Base-by-base conservation (phyloP, 1,140 invertebrate genomes). In the Drosophila tristis region DNA sequence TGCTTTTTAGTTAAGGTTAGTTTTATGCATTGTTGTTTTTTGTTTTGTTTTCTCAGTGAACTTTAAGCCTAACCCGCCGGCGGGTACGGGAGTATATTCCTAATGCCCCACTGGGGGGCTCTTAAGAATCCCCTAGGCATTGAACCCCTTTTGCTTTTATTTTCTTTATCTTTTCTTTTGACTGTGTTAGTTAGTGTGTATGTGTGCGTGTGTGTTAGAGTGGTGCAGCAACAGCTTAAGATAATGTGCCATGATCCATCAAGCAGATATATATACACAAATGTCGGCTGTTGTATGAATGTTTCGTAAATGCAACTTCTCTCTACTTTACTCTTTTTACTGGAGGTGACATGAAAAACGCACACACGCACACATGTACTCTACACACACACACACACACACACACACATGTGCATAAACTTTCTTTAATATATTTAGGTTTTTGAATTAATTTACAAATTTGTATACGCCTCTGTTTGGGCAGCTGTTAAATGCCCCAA, bases 41-140 rank as follows among this genome's bases (percentile, higher is more conserved):
- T 20, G 0, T 20, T 20, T 20, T 20, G 20, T 62, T 35, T 68
- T 53, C 44, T 51, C 13, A 55, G 54, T 49, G 31, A 42, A 50
- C 68, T 60, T 45, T 39, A 48, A 72, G 76, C 55, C 54, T 81
- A 65, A 87, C 82, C 82, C 84, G 82, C 82, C 82, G 82, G 82
- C 82, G 84, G 82, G 82, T 82, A 55, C 63, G 11, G 35, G 35
- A 0, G 11, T 39, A 11, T 13, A 68, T 43, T 70, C 63, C 39
- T 72, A 58, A 78, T 65, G 59, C 74, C 62, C 61, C 63, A 65
- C 63, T 51, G 63, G 80, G 68, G 78, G 80, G 54, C 63, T 50
- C 57, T 71, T 56, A 53, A 43, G 68, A 75, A 76, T 48, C 42
- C 53, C 35, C 56, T 68, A 76, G 73, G 74, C 63, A 39, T 39